Evolutionary conservation across 2,113 vertebrate species (phyloP).

Genomic region (Sceloporus undulatus): DNA sequence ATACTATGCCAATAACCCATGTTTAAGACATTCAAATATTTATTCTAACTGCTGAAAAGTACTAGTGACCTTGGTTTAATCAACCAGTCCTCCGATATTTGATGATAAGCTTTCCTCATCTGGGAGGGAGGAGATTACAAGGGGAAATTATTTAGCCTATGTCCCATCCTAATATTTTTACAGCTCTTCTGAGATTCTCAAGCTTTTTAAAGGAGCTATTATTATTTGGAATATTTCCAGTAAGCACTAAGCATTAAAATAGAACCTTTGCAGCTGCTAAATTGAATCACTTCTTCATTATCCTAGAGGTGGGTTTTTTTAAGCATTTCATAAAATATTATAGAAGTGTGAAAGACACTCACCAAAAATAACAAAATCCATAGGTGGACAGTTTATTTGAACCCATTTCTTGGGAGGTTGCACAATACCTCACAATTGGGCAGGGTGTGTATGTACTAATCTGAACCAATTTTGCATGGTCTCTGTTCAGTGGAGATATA

Average conservation of each 20-base stretch:
- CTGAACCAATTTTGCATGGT: too few relatives aligned
- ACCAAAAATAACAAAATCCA: not conserved
- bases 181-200: conserved; percentile 54
- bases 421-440: too few relatives aligned
- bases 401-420: too few relatives aligned
- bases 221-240: conserved; percentile 69
- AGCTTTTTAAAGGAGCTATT: conserved; percentile 67
- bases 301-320: conserved; percentile 56
- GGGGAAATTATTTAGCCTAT: conserved; percentile 63
- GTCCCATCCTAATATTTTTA: conserved; percentile 61
- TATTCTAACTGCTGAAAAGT: conserved; percentile 23
- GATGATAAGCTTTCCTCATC: conserved; percentile 35
- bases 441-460: too few relatives aligned
- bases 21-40: conserved; percentile 16
- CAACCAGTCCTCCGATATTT: conserved; percentile 39
- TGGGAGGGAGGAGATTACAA: not conserved
- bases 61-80: conserved; percentile 42
- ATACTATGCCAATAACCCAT: not conserved
- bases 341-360: conserved; percentile 26
- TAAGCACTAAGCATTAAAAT: conserved; percentile 68
- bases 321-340: conserved; percentile 60
- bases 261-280: conserved; percentile 59
- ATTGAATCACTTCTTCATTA: conserved; percentile 67
- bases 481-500: too few relatives aligned
- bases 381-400: not conserved